Conservation (phyloP, 2,888 invertebrate genomes). For the Hirtodrosophila alboralis region DNA sequence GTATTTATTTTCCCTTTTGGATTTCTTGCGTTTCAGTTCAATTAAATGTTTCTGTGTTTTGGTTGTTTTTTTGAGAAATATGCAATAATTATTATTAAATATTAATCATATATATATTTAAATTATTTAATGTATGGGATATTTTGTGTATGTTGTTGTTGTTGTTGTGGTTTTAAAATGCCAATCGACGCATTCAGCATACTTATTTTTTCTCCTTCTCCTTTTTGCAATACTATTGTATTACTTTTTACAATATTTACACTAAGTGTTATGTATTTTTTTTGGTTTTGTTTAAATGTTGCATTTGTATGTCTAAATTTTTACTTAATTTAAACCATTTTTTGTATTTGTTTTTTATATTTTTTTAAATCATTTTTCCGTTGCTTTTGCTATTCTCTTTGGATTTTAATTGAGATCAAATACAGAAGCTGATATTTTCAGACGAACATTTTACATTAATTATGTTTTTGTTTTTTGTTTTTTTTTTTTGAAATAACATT, state of each 20-base stretch:
- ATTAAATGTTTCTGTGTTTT: constrained; percentile 19
- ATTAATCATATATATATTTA: constrained; percentile 38
- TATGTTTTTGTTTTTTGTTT: too few species aligned
- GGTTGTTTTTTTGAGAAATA: constrained; percentile 19
- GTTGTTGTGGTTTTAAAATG: constrained; percentile 65
- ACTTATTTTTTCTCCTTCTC: constrained; percentile 5
- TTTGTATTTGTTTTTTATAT: constrained; percentile 8
- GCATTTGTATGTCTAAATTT: constrained; percentile 49
- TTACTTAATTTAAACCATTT: constrained; percentile 37
- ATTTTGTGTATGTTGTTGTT: constrained; percentile 13
- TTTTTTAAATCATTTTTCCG: constrained; percentile 10
- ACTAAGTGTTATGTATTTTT: too few species aligned
- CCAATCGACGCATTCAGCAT: constrained; percentile 51
- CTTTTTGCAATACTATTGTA: constrained; percentile 55
- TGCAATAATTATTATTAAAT: constrained; percentile 31
- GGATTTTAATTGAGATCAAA: constrained; percentile 68
- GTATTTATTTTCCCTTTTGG: constrained; percentile 6
- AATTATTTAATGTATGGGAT: constrained; percentile 26
- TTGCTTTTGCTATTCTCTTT: constrained; percentile 34
- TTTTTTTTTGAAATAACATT: constrained; percentile 58
- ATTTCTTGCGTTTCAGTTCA: constrained; percentile 14
- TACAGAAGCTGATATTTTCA: constrained; percentile 72
- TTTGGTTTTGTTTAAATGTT: constrained; percentile 53
- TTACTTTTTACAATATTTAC: constrained; percentile 79
- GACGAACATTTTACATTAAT: constrained; percentile 67